Evolutionary conservation across 2,797 vertebrate genomes (phyloP).

Genomic region (Alca torda): DNA sequence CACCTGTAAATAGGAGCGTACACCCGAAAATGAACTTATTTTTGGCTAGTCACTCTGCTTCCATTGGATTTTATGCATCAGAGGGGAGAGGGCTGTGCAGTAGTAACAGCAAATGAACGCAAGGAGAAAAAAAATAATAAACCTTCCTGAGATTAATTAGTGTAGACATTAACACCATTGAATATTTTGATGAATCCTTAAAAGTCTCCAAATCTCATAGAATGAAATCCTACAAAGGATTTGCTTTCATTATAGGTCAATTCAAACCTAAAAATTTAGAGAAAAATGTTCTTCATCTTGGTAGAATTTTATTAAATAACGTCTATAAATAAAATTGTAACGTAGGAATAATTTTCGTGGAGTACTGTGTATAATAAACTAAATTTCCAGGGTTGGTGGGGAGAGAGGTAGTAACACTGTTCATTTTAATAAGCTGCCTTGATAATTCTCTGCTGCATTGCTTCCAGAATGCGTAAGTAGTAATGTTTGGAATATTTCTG

Average conservation of each 20-base stretch:
- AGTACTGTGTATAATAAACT: background rate
- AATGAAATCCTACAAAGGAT: background rate
- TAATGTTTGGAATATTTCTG: background rate
- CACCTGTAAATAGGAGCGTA: background rate
- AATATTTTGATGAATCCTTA: background rate
- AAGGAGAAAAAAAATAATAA: background rate
- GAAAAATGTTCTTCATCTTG: background rate
- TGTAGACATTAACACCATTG: background rate
- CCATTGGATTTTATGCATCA: background rate
- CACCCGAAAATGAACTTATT: background rate
- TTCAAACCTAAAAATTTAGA: background rate
- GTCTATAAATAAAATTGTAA: background rate
- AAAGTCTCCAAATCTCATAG: background rate
- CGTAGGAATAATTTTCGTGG: background rate
- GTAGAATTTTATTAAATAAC: background rate
- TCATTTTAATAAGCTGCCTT: background rate
- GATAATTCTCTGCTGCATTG: background rate
- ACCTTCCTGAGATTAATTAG: background rate
- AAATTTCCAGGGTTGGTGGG: background rate
- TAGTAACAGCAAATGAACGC: background rate
- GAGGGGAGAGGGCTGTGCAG: background rate
- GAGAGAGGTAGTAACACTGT: background rate
- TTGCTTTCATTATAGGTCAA: background rate
- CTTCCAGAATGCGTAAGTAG: background rate
- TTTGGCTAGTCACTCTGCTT: slow-evolving; percentile 14